phyloP scores from a whole-genome alignment of 2,888 invertebrate genomes.

The Protonemura montana region DNA sequence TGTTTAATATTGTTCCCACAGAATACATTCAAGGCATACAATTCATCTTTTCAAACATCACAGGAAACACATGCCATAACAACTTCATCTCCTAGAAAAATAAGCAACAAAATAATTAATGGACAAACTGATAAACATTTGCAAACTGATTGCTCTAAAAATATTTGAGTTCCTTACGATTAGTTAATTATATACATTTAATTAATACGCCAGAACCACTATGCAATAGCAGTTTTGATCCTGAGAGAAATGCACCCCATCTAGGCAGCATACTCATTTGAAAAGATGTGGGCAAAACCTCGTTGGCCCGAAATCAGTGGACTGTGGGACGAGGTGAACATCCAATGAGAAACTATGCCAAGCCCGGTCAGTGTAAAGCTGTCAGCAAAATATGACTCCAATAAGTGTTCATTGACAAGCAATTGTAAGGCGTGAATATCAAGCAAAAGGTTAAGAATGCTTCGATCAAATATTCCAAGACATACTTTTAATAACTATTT shows the following conservation, averaged over 20 bases:
- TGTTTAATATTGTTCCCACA: slow-evolving; percentile 12
- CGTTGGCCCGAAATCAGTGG: background rate
- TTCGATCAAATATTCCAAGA: background rate
- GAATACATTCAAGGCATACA: slow-evolving; percentile 12
- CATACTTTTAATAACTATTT: background rate
- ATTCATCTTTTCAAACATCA: background rate
- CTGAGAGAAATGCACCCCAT: background rate
- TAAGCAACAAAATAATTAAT: background rate
- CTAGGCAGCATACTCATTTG: background rate
- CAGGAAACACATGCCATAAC: background rate
- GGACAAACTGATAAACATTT: background rate
- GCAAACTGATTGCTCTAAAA: background rate
- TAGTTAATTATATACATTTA: background rate
- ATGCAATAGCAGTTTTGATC: background rate
- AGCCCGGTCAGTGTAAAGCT: background rate
- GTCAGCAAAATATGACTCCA: background rate
- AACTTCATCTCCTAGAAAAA: background rate
- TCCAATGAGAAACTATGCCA: background rate
- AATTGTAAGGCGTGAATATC: background rate
- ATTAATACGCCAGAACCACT: background rate
- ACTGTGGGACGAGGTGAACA: background rate
- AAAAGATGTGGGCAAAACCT: background rate
- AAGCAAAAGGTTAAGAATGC: background rate
- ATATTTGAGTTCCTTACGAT: background rate
- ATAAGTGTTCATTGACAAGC: background rate